A percentile compares a stretch with the other conserved stretches of the same genome.
These are phyloP conservation scores for Lasioglossum albipes DNA, from an alignment of 1,140 invertebrate genomes.

Conservation along the genomic window DNA sequence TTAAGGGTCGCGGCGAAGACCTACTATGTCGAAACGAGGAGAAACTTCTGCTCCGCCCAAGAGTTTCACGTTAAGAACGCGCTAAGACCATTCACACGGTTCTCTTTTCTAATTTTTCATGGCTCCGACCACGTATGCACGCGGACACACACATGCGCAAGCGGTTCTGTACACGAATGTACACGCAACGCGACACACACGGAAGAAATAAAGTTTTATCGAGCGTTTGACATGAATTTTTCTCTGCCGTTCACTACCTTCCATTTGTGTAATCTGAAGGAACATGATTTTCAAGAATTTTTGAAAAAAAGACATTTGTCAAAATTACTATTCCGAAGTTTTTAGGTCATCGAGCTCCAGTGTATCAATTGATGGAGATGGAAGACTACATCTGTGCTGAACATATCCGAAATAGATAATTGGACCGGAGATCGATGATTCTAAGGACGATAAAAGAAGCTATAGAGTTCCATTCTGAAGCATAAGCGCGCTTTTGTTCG, in stretches of 20 bases:
- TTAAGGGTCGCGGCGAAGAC: conserved; percentile 34
- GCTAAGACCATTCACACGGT: conserved; percentile 17
- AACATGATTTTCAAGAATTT: too few relatives aligned
- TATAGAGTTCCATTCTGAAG: too few relatives aligned
- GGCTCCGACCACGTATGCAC: background rate
- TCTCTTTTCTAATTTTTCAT: conserved; percentile 52
- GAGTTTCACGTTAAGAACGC: conserved; percentile 39
- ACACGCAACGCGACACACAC: conserved; percentile 48
- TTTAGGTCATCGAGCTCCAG: too few relatives aligned
- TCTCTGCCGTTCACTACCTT: background rate
- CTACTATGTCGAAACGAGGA: conserved; percentile 47
- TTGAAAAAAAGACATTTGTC: too few relatives aligned
- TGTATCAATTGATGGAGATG: too few relatives aligned
- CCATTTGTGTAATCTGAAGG: too few relatives aligned
- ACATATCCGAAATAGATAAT: too few relatives aligned
- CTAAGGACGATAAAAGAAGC: too few relatives aligned
- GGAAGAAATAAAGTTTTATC: conserved; percentile 68
- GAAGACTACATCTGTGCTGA: too few relatives aligned
- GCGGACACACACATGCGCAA: background rate
- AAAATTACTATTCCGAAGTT: too few relatives aligned
- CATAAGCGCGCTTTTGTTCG: too few relatives aligned
- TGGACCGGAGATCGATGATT: too few relatives aligned
- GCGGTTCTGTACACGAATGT: conserved; percentile 35
- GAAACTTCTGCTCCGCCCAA: conserved; percentile 23
- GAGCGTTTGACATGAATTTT: conserved; percentile 61